Base-by-base conservation (phyloP, 2,888 invertebrate genomes). In the Tryphoninae sp. region DNA sequence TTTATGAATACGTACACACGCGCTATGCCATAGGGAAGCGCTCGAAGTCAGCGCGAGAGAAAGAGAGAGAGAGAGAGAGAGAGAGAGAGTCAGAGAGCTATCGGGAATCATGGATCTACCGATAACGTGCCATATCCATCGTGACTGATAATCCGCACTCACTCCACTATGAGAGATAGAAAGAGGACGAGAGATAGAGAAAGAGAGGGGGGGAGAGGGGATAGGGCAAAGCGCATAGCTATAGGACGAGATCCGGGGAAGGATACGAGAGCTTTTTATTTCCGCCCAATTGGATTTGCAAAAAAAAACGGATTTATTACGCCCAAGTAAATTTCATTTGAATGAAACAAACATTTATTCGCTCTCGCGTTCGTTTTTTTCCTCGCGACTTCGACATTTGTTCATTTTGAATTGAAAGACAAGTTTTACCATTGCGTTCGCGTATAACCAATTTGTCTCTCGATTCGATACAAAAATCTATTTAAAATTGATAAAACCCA, bases 251-350 rank as follows among this genome's bases (percentile, higher is more conserved):
- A 59, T 59, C 49, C 22, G 11, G 23, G 45, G 61, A 71, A 33
- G 45, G 26, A 77, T 71, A 77, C 40, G 53, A 68, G 49, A 61
- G 71, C 83, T 76, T 85, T 87, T 85, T 85, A 86, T 86, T 88
- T 84, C 85, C 88, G 84, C 83, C 82, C 84, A 85, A 87, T 87
- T 88, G 86, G 80, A 53, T 67, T 55, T 72, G 59, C 83, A 83
- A 72, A 85, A 85, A 87, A 45, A 45, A 45, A 45, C 33, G 13
- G 13, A 19, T 55, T 55, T 55, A 19, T 55, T 19, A 8, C 55
- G 19, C 19, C 8, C 19, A 55, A 55, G n/a, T 55, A 19, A 16
- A 55, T 55, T 55, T 55, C 19, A 55, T 55, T 6, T 19, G 55
- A 55, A 55, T 55, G 16, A 16, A 55, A 19, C 16, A 19, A 55